phyloP scores from a whole-genome alignment of 1,140 invertebrate genomes.

The Metaphire vulgaris region DNA sequence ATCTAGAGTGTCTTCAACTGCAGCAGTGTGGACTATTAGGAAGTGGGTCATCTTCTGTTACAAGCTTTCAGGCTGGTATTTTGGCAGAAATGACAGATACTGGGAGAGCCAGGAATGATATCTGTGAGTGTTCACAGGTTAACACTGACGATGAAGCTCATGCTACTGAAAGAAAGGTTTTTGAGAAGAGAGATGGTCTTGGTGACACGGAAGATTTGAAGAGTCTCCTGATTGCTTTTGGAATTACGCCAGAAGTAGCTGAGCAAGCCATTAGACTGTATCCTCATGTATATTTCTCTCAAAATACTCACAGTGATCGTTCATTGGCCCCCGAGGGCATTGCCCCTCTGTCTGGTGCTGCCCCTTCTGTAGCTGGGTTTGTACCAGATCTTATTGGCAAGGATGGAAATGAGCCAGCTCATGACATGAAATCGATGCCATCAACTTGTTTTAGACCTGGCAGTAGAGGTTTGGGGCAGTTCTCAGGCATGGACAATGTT shows the following conservation, averaged over 20 bases:
- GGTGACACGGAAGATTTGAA: no score
- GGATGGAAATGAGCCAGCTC: neutral
- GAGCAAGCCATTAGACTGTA: neutral
- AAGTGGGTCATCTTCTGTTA: neutral
- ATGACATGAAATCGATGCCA: neutral
- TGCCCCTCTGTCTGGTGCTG: neutral
- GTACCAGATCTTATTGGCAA: neutral
- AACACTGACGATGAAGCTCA: neutral
- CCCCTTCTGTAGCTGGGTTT: neutral
- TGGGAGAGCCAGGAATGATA: neutral
- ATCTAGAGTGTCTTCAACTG: no score
- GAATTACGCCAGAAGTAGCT: neutral
- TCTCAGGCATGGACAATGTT: neutral
- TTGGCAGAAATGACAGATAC: neutral
- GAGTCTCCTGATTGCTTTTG: neutral
- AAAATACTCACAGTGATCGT: neutral
- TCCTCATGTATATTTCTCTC: neutral
- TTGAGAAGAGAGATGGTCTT: no score
- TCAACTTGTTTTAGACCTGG: neutral
- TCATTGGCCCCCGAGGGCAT: neutral
- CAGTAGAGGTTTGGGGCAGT: neutral
- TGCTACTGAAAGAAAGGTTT: no score
- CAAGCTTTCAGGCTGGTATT: neutral
- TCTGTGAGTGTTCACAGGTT: neutral
- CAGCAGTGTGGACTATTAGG: no score